A percentile compares a stretch with the other conserved stretches of the same genome.
Conservation (phyloP, 2,888 invertebrate species). For the Silvanus unidentatus region DNA sequence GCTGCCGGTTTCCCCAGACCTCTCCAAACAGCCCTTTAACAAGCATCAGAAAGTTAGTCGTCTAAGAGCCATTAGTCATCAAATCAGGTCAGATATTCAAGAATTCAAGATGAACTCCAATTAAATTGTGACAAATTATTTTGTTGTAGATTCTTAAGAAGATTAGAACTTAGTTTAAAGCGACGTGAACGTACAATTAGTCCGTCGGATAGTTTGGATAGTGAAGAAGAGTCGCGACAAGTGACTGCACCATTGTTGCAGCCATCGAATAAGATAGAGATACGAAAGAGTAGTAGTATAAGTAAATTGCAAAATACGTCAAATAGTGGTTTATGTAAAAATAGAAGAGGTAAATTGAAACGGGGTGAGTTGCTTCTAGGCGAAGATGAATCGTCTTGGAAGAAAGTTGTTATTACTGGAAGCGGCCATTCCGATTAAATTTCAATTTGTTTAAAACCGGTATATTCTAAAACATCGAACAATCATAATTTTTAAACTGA, state of each 20-base stretch:
- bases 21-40: slow-evolving; percentile 35
- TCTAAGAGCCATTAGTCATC: slow-evolving; percentile 67
- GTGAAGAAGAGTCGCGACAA: slow-evolving; percentile 58
- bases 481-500: slow-evolving; percentile 31
- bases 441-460: slow-evolving; percentile 3
- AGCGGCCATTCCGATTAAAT: slow-evolving; percentile 42
- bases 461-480: slow-evolving; percentile 43
- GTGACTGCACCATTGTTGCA: slow-evolving; percentile 59
- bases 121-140: background rate
- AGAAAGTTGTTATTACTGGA: slow-evolving; percentile 36
- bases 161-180: slow-evolving; percentile 66
- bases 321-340: slow-evolving; percentile 21
- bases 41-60: slow-evolving; percentile 59
- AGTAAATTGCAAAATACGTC: slow-evolving; percentile 33
- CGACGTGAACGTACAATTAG: slow-evolving; percentile 55
- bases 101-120: too few species aligned
- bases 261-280: slow-evolving; percentile 42
- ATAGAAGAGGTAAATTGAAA: slow-evolving; percentile 33
- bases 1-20: slow-evolving; percentile 56
- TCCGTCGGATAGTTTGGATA: slow-evolving; percentile 46
- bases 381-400: slow-evolving; percentile 34
- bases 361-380: slow-evolving; percentile 35
- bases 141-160: slow-evolving; percentile 57
- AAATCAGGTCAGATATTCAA: slow-evolving; percentile 57
- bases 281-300: slow-evolving; percentile 44